These are phyloP conservation scores for Hystrix cristata DNA, from an alignment of 2,113 vertebrate species.

Conservation along the genomic window DNA sequence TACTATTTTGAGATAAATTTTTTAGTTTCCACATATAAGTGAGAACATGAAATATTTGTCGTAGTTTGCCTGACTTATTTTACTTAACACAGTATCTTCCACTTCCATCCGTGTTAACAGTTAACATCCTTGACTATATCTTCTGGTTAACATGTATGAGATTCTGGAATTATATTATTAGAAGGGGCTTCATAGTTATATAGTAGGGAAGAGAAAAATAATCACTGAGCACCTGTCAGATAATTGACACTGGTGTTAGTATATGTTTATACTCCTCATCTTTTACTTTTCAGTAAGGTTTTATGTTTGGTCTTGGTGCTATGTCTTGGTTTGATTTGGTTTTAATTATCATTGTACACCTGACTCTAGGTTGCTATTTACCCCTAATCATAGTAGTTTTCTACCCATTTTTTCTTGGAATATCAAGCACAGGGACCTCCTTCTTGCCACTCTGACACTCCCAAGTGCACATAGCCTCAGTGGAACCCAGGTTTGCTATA, in stretches of 20 bases:
- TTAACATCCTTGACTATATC: not conserved
- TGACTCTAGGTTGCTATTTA: constrained; percentile 11
- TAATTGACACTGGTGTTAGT: not conserved
- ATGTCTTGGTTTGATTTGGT: constrained; percentile 30
- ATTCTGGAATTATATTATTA: not conserved
- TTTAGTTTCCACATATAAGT: not conserved
- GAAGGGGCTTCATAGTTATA: not conserved
- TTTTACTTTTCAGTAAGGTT: not conserved
- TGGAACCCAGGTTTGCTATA: not conserved
- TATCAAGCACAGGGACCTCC: not conserved
- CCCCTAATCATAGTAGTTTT: not conserved
- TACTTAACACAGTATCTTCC: not conserved
- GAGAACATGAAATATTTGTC: not conserved
- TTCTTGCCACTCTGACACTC: not conserved
- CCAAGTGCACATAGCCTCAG: not conserved
- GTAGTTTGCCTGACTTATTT: not conserved
- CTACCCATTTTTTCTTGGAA: not conserved
- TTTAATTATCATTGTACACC: not conserved
- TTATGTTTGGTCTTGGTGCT: not conserved
- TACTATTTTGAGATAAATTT: not conserved
- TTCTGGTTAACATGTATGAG: not conserved
- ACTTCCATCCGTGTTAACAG: not conserved
- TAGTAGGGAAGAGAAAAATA: not conserved
- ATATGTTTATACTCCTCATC: not conserved
- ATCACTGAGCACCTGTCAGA: not conserved